Conservation (phyloP, 1,140 invertebrate genomes). For the Camponotus pennsylvanicus region DNA sequence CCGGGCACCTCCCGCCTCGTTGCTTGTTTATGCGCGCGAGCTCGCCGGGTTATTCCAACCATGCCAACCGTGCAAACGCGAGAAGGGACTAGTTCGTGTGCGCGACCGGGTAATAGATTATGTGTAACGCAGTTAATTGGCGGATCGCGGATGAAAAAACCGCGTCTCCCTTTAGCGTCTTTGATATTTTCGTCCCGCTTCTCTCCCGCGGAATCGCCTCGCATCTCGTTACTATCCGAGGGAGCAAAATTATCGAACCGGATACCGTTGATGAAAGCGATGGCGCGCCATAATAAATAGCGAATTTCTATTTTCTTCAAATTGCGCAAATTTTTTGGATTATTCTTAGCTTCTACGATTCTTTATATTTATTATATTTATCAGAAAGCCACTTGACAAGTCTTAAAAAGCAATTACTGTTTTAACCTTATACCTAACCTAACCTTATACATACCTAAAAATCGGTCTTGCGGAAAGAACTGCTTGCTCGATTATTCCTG, state of each 20-base stretch:
- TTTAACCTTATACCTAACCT: too few relatives aligned
- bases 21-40: constrained; percentile 37
- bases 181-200: not conserved
- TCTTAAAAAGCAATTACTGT: too few relatives aligned
- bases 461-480: not conserved
- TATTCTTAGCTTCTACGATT: too few relatives aligned
- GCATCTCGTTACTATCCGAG: not conserved
- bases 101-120: constrained; percentile 26
- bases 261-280: not conserved
- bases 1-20: not conserved
- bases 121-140: constrained; percentile 48
- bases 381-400: not conserved
- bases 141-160: not conserved
- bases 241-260: not conserved
- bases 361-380: not conserved
- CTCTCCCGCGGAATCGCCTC: not conserved
- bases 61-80: constrained; percentile 27
- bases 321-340: not conserved
- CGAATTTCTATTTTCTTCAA: not conserved
- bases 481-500: not conserved
- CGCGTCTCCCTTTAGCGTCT: not conserved
- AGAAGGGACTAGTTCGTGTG: constrained; percentile 16
- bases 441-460: not conserved
- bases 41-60: constrained; percentile 32
- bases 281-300: not conserved